Evolutionary conservation across 2,113 vertebrate genomes (phyloP).

Genomic region (Opisthocomus hoazin): DNA sequence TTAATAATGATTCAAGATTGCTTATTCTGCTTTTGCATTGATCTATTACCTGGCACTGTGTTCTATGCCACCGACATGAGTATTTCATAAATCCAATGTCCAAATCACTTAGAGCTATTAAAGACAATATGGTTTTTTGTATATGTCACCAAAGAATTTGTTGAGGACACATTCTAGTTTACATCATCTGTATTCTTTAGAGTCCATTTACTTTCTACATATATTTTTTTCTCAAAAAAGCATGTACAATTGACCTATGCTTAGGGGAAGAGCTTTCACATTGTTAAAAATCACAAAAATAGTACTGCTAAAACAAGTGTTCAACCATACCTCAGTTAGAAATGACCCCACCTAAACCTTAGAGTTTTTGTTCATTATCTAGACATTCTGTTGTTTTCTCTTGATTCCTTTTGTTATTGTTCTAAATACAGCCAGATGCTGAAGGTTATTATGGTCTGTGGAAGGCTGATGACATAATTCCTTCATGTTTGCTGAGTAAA

Average conservation of each 20-base stretch:
- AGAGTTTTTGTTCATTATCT: neutral
- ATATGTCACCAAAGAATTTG: neutral
- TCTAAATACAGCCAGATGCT: neutral
- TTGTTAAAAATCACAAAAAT: neutral
- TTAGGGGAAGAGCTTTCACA: neutral
- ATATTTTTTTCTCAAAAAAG: neutral
- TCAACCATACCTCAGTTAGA: neutral
- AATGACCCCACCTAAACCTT: neutral
- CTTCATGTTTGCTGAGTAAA: too few species aligned
- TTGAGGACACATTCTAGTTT: neutral
- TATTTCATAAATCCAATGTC: neutral
- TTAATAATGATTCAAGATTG: neutral
- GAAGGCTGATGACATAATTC: neutral
- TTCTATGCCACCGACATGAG: neutral
- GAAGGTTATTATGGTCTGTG: neutral
- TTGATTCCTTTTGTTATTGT: neutral
- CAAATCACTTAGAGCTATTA: neutral
- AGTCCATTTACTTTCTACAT: neutral
- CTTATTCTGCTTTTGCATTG: neutral
- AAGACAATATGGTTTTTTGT: neutral
- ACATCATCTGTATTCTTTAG: neutral
- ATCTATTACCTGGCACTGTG: neutral
- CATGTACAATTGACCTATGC: accelerated
- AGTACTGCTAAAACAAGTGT: neutral
- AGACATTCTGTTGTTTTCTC: neutral